A percentile compares a stretch with the other conserved stretches of the same genome.
These are phyloP conservation scores for Umimayanthus kanabou DNA, from an alignment of 92 coral and sea anemone genomes.

Conservation along the genomic window DNA sequence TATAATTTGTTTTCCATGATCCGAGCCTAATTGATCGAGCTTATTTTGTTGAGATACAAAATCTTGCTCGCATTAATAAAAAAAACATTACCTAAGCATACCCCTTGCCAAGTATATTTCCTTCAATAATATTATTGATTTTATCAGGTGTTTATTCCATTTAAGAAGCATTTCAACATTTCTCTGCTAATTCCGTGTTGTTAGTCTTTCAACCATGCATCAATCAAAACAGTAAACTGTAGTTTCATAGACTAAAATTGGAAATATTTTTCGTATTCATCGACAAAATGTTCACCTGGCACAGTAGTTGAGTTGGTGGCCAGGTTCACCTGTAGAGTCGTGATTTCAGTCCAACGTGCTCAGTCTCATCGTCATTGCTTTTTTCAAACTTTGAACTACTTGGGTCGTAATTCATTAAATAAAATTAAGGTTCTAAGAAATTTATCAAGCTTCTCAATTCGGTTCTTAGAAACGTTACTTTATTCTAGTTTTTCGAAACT, in stretches of 20 bases:
- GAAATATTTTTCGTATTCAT: background rate
- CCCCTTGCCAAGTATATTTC: background rate
- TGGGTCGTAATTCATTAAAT: too few species aligned
- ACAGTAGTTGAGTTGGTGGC: background rate
- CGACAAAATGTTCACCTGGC: background rate
- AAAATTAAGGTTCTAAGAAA: too few species aligned
- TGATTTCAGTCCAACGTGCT: too few species aligned
- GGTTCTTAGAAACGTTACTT: too few species aligned
- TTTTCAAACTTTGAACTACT: too few species aligned
- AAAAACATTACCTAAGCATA: background rate
- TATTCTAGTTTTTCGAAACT: too few species aligned
- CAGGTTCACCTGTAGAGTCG: too few species aligned
- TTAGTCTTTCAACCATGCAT: background rate
- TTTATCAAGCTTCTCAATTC: too few species aligned
- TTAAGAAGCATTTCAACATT: background rate
- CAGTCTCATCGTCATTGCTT: too few species aligned
- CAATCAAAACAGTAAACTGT: background rate
- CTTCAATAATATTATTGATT: background rate
- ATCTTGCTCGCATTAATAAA: background rate
- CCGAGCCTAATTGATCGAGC: background rate
- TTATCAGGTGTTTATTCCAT: background rate
- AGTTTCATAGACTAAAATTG: background rate
- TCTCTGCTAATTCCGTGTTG: background rate
- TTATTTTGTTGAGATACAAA: background rate
- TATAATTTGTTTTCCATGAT: background rate